Base-by-base conservation (phyloP, 2,113 vertebrate genomes). In the Ictalurus punctatus region DNA sequence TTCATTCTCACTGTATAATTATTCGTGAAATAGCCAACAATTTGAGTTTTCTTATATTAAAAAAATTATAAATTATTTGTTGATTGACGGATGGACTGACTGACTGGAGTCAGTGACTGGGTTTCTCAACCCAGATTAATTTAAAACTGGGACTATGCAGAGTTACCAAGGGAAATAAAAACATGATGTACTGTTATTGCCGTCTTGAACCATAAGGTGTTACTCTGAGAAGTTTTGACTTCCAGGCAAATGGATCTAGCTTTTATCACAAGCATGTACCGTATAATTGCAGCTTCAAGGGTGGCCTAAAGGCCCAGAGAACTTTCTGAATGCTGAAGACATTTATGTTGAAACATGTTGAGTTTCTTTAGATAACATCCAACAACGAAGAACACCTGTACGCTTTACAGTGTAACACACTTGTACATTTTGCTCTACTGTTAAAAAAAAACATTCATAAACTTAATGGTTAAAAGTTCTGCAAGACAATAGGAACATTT, bases 141-240 rank as follows among this genome's bases (percentile, higher is more conserved):
- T 82, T 82, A 59, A 58, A 30, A 61, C 30, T 12, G 79, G 56
- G 54, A 34, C 17, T 58, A 58, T 82, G 48, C 54, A 80, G 48
- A 80, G 79, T 81, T 58, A 93, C 95, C 92, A 85, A 84, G 93
- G 95, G 93, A 93, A 91, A 91, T 37, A 83, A 83, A 92, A 93
- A 94, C 92, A 84, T 95, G 89, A 84, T 95, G 89, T 58, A 88
- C 89, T 92, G 92, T 89, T 94, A 92, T 92, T 93, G 91, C 86
- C 93, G 90, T 92, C 48, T 59, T 81, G 78, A 91, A 87, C 71
- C 85, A 90, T 94, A 92, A 93, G 93, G 83, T 61, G 86, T 91
- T 90, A 84, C 67, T 71, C 87, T 90, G 76, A 88, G 25, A 48
- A 87, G 83, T 89, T 73, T 89, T 88, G 85, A 61, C 61, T 92